Percentiles rank a stretch among this genome's conserved stretches.
Conservation (phyloP, 2,888 invertebrate species). For the Ectemnius cavifrons region DNA sequence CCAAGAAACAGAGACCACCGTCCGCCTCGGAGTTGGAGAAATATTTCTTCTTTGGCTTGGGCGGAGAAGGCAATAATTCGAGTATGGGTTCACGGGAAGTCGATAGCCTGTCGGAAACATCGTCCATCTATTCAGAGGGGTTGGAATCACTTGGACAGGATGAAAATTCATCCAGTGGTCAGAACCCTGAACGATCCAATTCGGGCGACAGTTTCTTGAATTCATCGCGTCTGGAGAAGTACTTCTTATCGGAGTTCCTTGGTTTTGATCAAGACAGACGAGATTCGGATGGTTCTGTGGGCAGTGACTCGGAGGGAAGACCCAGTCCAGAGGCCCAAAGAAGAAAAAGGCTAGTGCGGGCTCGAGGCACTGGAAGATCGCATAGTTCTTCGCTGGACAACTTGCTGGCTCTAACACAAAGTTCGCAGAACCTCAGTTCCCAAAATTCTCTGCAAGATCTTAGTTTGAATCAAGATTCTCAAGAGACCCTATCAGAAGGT, state of each 20-base stretch:
- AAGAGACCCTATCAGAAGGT: constrained; percentile 78
- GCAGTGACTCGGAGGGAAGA: constrained; percentile 93
- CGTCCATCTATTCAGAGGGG: constrained; percentile 91
- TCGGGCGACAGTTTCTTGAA: constrained; percentile 83
- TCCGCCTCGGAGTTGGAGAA: constrained; percentile 93
- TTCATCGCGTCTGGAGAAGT: constrained; percentile 89
- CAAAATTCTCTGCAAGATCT: constrained; percentile 75
- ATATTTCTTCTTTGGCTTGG: constrained; percentile 93
- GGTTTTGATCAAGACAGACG: constrained; percentile 88
- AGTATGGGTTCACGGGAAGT: constrained; percentile 78
- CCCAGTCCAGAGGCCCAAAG: constrained; percentile 91
- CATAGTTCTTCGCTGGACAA: constrained; percentile 91
- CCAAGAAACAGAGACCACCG: constrained; percentile 83
- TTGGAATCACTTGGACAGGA: constrained; percentile 85
- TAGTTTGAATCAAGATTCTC: constrained; percentile 70
- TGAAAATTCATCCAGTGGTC: constrained; percentile 74
- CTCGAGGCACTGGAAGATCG: constrained; percentile 89
- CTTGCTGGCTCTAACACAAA: constrained; percentile 80
- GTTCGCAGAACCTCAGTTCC: constrained; percentile 71
- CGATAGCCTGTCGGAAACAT: constrained; percentile 86
- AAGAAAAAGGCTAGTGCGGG: constrained; percentile 88
- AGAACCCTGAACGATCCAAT: constrained; percentile 81
- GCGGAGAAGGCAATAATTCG: constrained; percentile 84
- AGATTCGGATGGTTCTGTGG: constrained; percentile 92
- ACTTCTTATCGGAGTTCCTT: constrained; percentile 92